A percentile compares a stretch with the other conserved stretches of the same genome.
These are phyloP conservation scores for Liasis olivaceus DNA, from an alignment of 2,797 vertebrate genomes.

Conservation along the genomic window DNA sequence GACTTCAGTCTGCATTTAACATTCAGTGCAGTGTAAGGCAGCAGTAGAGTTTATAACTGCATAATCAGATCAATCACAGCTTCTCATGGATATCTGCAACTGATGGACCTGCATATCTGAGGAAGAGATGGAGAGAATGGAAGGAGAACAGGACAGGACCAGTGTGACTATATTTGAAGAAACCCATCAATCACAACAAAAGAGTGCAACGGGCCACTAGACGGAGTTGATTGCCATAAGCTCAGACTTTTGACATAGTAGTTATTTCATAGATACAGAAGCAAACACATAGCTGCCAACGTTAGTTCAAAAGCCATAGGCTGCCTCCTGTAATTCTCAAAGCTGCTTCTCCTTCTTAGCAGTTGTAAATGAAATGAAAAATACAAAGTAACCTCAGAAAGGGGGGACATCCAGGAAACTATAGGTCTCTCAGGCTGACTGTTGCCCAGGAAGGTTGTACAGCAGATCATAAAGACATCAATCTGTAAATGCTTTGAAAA, in stretches of 20 bases:
- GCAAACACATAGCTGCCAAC: background rate
- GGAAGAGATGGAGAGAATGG: background rate
- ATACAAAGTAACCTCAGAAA: background rate
- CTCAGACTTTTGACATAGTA: background rate
- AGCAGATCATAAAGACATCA: background rate
- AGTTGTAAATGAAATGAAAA: background rate
- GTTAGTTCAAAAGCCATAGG: background rate
- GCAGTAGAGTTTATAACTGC: slow-evolving; percentile 39
- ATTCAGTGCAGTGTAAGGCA: slow-evolving; percentile 49
- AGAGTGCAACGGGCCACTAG: background rate
- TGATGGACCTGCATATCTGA: slow-evolving; percentile 20
- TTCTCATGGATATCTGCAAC: slow-evolving; percentile 56
- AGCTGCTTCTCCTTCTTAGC: background rate
- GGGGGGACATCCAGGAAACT: background rate
- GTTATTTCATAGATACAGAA: background rate
- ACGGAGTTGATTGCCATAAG: background rate
- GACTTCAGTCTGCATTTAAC: slow-evolving; percentile 53
- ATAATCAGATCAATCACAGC: slow-evolving; percentile 53
- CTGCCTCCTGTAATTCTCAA: background rate
- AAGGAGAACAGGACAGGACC: no score
- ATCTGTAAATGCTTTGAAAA: background rate
- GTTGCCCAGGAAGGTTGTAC: background rate
- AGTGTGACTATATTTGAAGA: slow-evolving; percentile 15
- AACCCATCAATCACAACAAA: slow-evolving; percentile 30
- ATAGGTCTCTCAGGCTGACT: background rate